Evolutionary conservation across 2,797 vertebrate genomes (phyloP).

Genomic region (Cyprinella venusta): DNA sequence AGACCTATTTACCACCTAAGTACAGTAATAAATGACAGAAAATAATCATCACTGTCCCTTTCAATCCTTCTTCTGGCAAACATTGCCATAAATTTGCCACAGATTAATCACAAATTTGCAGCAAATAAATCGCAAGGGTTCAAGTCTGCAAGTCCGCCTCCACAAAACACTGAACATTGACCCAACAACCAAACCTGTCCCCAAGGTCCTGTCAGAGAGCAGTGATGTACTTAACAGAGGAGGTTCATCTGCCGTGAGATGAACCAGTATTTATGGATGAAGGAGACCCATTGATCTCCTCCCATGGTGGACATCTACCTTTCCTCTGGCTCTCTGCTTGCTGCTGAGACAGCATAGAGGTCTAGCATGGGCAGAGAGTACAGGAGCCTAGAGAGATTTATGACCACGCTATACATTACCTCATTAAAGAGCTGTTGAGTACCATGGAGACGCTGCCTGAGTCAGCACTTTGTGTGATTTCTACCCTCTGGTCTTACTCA

Average conservation of each 20-base stretch:
- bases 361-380: constrained; percentile 63
- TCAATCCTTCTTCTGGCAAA: neutral
- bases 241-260: constrained; percentile 58
- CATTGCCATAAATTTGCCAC: neutral
- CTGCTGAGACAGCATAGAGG: constrained; percentile 75
- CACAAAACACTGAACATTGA: constrained; percentile 15
- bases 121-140: neutral
- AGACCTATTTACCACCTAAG: neutral
- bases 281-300: constrained; percentile 67
- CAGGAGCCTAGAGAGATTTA: constrained; percentile 73
- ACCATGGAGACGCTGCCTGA: constrained; percentile 69
- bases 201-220: constrained; percentile 1
- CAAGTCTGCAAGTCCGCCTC: neutral
- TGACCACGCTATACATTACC: constrained; percentile 66
- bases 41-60: neutral
- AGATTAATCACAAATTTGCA: neutral
- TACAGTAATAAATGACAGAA: neutral
- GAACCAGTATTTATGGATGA: constrained; percentile 50
- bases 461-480: constrained; percentile 73
- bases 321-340: constrained; percentile 32
- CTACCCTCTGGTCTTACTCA: constrained; percentile 42
- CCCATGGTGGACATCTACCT: constrained; percentile 63
- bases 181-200: neutral
- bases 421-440: constrained; percentile 71
- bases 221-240: constrained; percentile 38